A percentile compares a stretch with the other conserved stretches of the same genome.
Conservation (phyloP, 2,797 vertebrate species). For the Acipenser ruthenus region DNA sequence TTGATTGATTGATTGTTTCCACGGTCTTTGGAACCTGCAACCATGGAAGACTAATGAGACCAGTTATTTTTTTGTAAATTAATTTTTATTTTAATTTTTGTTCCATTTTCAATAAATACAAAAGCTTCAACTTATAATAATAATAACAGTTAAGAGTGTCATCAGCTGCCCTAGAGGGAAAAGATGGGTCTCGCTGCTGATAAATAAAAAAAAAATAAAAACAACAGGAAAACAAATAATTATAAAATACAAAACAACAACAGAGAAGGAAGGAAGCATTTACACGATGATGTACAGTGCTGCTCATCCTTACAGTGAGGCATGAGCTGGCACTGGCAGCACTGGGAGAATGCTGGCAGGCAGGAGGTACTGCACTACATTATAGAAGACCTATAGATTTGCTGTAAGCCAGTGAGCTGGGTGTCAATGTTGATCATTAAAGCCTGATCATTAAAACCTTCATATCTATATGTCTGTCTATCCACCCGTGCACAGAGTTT, state of each 20-base stretch:
- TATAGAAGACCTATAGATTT: too few relatives aligned
- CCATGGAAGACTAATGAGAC: background rate
- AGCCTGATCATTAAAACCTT: too few relatives aligned
- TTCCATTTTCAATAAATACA: slow-evolving; percentile 69
- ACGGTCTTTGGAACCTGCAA: background rate
- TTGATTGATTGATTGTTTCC: too few relatives aligned
- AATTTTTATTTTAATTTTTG: slow-evolving; percentile 39
- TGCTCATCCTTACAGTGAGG: too few relatives aligned
- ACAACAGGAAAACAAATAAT: slow-evolving; percentile 36
- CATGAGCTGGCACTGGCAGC: too few relatives aligned
- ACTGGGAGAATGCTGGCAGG: too few relatives aligned
- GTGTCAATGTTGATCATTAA: too few relatives aligned
- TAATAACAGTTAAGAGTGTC: slow-evolving; percentile 28
- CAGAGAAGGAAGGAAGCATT: background rate
- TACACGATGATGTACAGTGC: background rate
- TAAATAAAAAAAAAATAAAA: slow-evolving; percentile 28
- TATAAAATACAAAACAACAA: slow-evolving; percentile 28
- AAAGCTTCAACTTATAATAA: slow-evolving; percentile 57
- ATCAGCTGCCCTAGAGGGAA: too few relatives aligned
- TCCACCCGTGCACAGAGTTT: background rate
- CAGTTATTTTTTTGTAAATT: background rate
- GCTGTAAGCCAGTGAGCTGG: too few relatives aligned
- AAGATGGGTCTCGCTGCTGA: background rate
- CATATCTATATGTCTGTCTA: slow-evolving; percentile 11
- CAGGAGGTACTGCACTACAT: too few relatives aligned